Percentiles rank a stretch among this genome's conserved stretches.
These are phyloP conservation scores for Trialeurodes vaporariorum DNA, from an alignment of 1,140 invertebrate species.

Conservation along the genomic window DNA sequence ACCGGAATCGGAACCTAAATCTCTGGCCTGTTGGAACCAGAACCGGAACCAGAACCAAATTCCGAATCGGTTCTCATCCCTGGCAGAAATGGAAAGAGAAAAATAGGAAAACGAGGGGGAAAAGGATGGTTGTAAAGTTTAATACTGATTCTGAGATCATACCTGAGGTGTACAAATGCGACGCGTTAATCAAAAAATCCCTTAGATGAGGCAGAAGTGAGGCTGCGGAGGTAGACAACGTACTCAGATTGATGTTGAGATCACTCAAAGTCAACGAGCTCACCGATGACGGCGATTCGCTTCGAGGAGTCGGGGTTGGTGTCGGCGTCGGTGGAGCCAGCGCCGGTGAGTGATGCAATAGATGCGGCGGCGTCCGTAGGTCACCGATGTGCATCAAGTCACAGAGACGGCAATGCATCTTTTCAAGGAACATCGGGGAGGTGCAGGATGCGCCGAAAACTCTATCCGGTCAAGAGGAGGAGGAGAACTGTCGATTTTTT, in stretches of 20 bases:
- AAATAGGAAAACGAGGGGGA: too few species aligned
- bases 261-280: too few species aligned
- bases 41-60: too few species aligned
- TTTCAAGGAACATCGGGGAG: slow-evolving; percentile 12
- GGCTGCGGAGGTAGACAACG: neutral
- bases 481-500: too few species aligned
- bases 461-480: too few species aligned
- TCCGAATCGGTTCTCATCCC: too few species aligned
- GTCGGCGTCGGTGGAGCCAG: neutral
- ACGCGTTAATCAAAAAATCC: neutral
- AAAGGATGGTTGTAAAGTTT: too few species aligned
- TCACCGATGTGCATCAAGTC: slow-evolving; percentile 8
- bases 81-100: too few species aligned
- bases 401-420: slow-evolving; percentile 12
- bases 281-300: neutral
- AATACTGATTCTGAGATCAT: too few species aligned
- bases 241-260: too few species aligned
- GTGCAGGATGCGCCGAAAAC: neutral
- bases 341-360: neutral
- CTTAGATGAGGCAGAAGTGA: neutral
- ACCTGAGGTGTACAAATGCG: neutral
- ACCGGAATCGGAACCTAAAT: too few species aligned
- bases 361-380: neutral
- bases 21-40: too few species aligned
- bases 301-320: neutral